These are phyloP conservation scores for Eupelmus urozonus DNA, from an alignment of 2,888 invertebrate species.

Conservation along the genomic window DNA sequence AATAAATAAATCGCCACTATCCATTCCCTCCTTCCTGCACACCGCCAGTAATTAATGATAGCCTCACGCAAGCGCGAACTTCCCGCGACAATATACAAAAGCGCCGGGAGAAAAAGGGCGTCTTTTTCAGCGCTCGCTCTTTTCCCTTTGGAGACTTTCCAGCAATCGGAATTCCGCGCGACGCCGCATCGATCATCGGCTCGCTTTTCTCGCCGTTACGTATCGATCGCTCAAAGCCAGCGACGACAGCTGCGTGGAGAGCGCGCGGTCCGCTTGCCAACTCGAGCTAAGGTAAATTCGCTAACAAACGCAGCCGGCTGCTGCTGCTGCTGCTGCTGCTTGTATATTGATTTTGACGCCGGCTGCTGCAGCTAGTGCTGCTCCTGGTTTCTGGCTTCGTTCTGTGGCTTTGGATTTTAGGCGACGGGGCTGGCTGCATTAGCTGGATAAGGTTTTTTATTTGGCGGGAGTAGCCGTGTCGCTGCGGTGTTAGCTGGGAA, in stretches of 20 bases:
- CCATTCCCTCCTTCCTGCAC: too few species aligned
- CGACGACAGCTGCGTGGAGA: neutral
- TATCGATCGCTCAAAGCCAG: neutral
- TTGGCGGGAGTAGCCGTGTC: too few species aligned
- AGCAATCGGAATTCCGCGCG: conserved; percentile 17
- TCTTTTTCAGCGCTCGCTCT: neutral
- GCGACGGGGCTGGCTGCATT: too few species aligned
- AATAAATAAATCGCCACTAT: too few species aligned
- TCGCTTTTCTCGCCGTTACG: neutral
- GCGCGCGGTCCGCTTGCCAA: neutral
- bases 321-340: too few species aligned
- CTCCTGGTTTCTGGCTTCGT: neutral
- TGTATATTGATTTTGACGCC: neutral
- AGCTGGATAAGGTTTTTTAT: too few species aligned
- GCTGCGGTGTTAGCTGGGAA: too few species aligned
- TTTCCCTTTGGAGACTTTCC: conserved; percentile 25
- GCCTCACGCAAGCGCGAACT: too few species aligned
- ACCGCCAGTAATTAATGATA: too few species aligned
- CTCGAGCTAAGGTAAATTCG: neutral
- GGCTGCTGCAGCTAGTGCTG: neutral
- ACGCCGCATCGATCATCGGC: conserved; percentile 8
- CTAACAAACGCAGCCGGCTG: conserved; percentile 3
- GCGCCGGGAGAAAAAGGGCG: neutral
- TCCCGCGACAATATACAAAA: too few species aligned
- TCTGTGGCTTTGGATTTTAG: too few species aligned